Evolutionary conservation across 2,888 invertebrate genomes (phyloP).

Genomic region (Hanleya hanleyi): DNA sequence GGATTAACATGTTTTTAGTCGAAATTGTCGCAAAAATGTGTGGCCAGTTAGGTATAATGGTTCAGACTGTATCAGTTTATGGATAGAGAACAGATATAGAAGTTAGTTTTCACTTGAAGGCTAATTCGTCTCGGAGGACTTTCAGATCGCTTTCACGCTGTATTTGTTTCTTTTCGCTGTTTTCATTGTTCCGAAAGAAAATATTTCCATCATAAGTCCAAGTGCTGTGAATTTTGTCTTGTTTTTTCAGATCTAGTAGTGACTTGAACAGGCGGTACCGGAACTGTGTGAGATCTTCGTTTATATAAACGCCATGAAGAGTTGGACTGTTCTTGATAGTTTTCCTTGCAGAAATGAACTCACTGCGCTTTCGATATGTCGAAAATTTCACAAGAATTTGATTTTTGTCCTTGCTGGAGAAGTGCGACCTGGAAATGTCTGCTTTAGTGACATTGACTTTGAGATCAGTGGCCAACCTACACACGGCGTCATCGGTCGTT

Average conservation of each 20-base stretch:
- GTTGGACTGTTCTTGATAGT: neutral
- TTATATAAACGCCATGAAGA: neutral
- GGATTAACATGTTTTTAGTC: too few species aligned
- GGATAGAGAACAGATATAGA: too few species aligned
- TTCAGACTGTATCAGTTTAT: too few species aligned
- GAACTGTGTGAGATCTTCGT: slow-evolving; percentile 5
- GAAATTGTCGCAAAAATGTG: too few species aligned
- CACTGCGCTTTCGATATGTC: neutral
- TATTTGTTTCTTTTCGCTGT: neutral
- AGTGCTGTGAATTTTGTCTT: neutral
- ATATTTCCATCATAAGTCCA: slow-evolving; percentile 8
- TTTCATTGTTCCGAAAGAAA: neutral
- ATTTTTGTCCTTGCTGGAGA: neutral
- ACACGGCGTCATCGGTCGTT: slow-evolving; percentile 2
- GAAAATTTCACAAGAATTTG: slow-evolving; percentile 2
- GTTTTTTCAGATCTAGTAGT: neutral
- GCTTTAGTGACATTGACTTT: neutral
- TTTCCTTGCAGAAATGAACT: neutral
- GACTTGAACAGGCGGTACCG: neutral
- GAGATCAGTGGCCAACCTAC: neutral
- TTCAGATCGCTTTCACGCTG: neutral
- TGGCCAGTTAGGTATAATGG: too few species aligned
- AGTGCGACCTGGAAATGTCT: slow-evolving; percentile 1
- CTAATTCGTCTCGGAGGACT: too few species aligned
- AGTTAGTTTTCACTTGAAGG: too few species aligned